Base-by-base conservation (phyloP, 2,797 vertebrate species). In the Galagoides demidoff region DNA sequence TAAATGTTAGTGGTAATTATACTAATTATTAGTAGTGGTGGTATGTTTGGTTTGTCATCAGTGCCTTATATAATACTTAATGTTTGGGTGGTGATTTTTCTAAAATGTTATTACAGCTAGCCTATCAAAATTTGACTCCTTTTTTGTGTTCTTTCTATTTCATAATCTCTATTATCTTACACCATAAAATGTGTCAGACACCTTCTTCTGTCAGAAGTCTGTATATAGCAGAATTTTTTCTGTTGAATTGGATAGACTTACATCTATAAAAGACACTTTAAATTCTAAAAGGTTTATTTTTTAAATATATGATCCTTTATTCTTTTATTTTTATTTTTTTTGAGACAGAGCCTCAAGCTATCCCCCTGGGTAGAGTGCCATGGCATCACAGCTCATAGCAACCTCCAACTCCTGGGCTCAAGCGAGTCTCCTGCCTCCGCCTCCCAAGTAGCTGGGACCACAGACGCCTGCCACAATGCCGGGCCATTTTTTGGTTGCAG, bases 81-180 rank as follows among this genome's bases (percentile, higher is more conserved):
- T 57, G 22, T 93, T 78, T 93, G 16, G 10, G 55, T 90, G 77
- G 31, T 84, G 78, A 34, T 89, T 5, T 89, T 95, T 94, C 37
- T 64, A n/a, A 92, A 95, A 78, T 85, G 43, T 78, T 71, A 81
- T 78, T 85, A 7, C 13, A 78, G 1, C 22, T 87, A 5, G 52
- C n/a, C 17, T 34, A 34, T 17, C 45, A 84, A 74, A 77, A 73
- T 83, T 29, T 25, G 66, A 52, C 9, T 82, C 34, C 7, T 66
- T 64, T 71, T 92, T n/a, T 94, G 31, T 71, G 29, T 64, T 79
- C 17, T 83, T 83, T 77, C 22, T 79, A 1, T 34, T 92, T 89
- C 49, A 81, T 2, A 52, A 16, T 77, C 43, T 95, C 43, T 93
- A 0, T 79, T 79, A 9, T 81, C 23, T 88, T n/a, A 73, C 6